Evolutionary conservation across 2,797 vertebrate genomes (phyloP), one percentile per base, ranked within the genome.

Genomic region (Tamandua tetradactyla): DNA sequence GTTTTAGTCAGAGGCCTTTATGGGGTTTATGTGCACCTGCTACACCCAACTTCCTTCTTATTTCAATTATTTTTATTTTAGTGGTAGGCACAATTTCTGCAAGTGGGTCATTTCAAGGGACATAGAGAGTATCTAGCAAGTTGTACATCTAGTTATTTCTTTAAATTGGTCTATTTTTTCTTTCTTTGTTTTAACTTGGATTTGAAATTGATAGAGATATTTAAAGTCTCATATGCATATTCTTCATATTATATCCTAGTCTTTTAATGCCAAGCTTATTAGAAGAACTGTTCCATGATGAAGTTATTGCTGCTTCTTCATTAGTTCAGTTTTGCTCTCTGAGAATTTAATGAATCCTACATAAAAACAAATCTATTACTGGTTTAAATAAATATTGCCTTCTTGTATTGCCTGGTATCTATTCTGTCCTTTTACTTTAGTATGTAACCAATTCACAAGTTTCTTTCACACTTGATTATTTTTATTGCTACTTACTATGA

Each of bases 261-360:
- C 57, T 78, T 61, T 68, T 81, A 89, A 93, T 85, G 4, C 35
- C 27, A 62, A 52, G 32, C 44, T 57, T 78, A 62, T 71, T 52
- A 76, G 55, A 79, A 66, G 35, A 95, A 52, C 61, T 47, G 14
- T 47, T 91, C 52, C 22, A 22, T 68, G 30, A 62, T 72, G 61
- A 68, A 55, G 64, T 23, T 91, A 82, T 95, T 91, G 23, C 57
- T 87, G 76, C 62, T 89, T 91, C 20, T 87, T 91, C 74, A 23
- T 89, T 89, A 68, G 61, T 59, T 93, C 78, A 59, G 30, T 64
- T 89, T 92, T 93, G 40, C 30, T 90, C 52, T 86, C 47, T 93
- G 81, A 59, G 74, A 23, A 92, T 49, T 79, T 72, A 86, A 81
- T 71, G 42, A 62, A 17, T 68, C 49, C 27, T 81, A 30, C 23